Evolutionary conservation across 2,113 vertebrate species (phyloP).

Genomic region (Ceuthmochares aereus): DNA sequence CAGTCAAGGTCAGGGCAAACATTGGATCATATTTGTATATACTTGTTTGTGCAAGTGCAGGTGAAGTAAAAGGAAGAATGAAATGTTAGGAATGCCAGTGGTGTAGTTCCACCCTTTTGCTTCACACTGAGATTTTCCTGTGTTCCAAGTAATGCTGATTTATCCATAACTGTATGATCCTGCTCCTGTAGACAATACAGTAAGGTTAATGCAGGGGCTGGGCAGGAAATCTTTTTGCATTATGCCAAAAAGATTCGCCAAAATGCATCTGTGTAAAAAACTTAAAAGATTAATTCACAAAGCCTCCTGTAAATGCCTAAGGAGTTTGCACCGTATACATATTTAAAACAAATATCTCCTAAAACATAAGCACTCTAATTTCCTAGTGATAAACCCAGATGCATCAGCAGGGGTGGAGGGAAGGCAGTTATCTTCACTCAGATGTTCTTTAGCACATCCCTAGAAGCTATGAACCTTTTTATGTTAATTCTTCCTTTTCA

Average conservation of each 20-base stretch:
- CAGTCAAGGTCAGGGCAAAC: background rate
- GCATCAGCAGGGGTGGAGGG: slow-evolving; percentile 27
- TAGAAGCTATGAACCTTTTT: slow-evolving; percentile 49
- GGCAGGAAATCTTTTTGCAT: background rate
- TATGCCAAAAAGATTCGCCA: slow-evolving; percentile 2
- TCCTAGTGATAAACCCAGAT: slow-evolving; percentile 68
- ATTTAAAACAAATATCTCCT: slow-evolving; percentile 78
- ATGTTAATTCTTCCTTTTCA: slow-evolving; percentile 38
- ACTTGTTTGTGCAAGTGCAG: background rate
- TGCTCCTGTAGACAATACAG: background rate
- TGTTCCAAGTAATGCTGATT: background rate
- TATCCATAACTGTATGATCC: background rate
- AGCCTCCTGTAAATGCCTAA: slow-evolving; percentile 63
- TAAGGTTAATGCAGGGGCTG: background rate
- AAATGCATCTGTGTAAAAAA: slow-evolving; percentile 14
- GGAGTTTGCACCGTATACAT: slow-evolving; percentile 73
- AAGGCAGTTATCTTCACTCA: slow-evolving; percentile 67
- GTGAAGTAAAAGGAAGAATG: background rate
- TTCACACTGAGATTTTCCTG: background rate
- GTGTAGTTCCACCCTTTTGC: background rate
- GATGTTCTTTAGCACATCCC: slow-evolving; percentile 70
- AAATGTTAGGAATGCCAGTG: background rate
- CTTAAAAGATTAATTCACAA: slow-evolving; percentile 43
- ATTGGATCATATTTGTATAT: background rate
- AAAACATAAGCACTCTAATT: slow-evolving; percentile 68